A percentile compares a stretch with the other conserved stretches of the same genome.
Evolutionary conservation across 2,797 vertebrate genomes (phyloP).

Genomic region (Hydrophis major): DNA sequence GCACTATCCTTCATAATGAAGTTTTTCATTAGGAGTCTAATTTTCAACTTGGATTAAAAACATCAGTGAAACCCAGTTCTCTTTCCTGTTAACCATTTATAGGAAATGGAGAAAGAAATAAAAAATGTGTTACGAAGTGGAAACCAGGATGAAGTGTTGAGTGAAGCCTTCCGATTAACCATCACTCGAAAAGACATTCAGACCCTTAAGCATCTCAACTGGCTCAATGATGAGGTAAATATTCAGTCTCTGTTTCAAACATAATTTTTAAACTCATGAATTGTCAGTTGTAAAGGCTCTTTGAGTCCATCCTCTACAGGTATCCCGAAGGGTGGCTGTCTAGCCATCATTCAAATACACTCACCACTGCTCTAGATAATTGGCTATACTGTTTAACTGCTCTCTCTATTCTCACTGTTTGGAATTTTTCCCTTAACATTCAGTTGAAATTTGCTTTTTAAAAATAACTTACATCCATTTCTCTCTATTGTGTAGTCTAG

Average conservation of each 20-base stretch:
- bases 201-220: slow-evolving; percentile 91
- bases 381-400: neutral
- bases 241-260: neutral
- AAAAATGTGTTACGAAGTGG: slow-evolving; percentile 79
- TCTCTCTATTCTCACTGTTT: neutral
- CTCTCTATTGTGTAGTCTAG: neutral
- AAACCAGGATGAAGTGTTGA: slow-evolving; percentile 88
- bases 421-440: neutral
- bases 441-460: neutral
- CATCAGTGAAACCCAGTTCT: accelerated
- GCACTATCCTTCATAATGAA: neutral
- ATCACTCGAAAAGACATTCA: slow-evolving; percentile 96
- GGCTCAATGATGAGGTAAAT: slow-evolving; percentile 96
- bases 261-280: neutral
- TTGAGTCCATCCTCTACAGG: neutral
- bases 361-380: neutral
- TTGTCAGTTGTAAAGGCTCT: neutral
- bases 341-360: neutral
- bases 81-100: neutral
- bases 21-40: no score
- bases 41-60: neutral
- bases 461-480: neutral
- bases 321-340: neutral
- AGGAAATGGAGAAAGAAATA: slow-evolving; percentile 92
- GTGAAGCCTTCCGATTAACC: slow-evolving; percentile 91